Base-by-base conservation (phyloP, 2,888 invertebrate species). In the Tetramorium bicarinatum region DNA sequence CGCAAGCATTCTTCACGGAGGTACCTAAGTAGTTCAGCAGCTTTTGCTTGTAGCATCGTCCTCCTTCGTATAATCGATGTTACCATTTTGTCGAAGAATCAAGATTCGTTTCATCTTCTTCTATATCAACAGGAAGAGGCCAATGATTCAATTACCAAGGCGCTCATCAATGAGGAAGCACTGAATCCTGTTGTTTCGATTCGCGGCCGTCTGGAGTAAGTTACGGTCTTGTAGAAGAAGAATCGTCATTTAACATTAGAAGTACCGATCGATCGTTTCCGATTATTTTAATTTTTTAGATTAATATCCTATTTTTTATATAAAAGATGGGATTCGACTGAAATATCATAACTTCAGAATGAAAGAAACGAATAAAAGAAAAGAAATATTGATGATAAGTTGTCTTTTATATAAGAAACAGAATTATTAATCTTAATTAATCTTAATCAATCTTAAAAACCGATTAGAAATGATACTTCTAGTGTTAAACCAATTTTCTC, bases 1-100 rank as follows among this genome's bases (percentile, higher is more conserved):
- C 99, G 0, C 98, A 98, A 94, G 96, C 96, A 2, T 98, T 99
- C 95, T 99, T 99, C 95, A 97, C 96, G 92, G 98, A 98, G 96
- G 95, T 95, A 94, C 92, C 89, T 93, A 92, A 90, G 88, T 91
- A 91, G 88, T 92, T 91, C 89, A 87, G 86, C 87, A 87, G 88
- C 88, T 88, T 89, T 85, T 85, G 85, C 86, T 90, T 87, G 80
- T 91, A 87, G 82, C 86, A 85, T 79, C 88, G 84, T 85, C 86
- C 89, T 85, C 83, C 90, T 86, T 90, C 91, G 88, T 92, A 90
- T 91, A 91, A 93, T 93, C 90, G 86, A 93, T 93, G 91, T 92
- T 93, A 93, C 92, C 91, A 89, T 94, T 93, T 93, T 93, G 92
- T 92, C 93, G 93, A 94, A 93, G 94, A 94, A 93, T 94, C 93